Percentiles rank a stretch among this genome's conserved stretches.
phyloP scores from a whole-genome alignment of 2,888 invertebrate species.

The Clunio marinus region DNA sequence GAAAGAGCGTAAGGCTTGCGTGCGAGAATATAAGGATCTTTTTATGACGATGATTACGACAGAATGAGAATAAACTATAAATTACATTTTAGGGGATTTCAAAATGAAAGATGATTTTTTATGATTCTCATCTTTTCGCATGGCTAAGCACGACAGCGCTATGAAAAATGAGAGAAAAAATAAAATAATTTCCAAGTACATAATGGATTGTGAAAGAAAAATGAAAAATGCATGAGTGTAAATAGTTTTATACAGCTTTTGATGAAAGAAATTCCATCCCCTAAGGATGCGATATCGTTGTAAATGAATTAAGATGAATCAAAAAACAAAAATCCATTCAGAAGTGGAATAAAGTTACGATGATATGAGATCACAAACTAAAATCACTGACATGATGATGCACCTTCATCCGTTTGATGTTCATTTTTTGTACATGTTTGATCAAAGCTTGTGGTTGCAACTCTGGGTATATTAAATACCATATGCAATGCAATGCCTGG shows the following conservation, averaged over 20 bases:
- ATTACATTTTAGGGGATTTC: constrained; percentile 29
- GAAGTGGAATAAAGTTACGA: background rate
- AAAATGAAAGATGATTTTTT: background rate
- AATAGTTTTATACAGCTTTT: constrained; percentile 33
- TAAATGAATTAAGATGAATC: background rate
- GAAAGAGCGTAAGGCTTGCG: background rate
- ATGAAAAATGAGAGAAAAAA: constrained; percentile 37
- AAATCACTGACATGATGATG: background rate
- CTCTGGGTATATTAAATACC: too few species aligned
- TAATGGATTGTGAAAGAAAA: constrained; percentile 35
- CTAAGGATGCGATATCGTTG: background rate
- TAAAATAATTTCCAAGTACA: background rate
- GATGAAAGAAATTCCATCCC: background rate
- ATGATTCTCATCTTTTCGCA: constrained; percentile 22
- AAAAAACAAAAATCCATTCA: background rate
- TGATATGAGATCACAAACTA: background rate
- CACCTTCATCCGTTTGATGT: background rate
- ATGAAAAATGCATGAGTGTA: constrained; percentile 32
- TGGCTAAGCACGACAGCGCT: constrained; percentile 20
- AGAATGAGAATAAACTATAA: constrained; percentile 23
- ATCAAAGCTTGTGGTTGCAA: background rate
- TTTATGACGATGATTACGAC: constrained; percentile 14
- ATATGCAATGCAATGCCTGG: too few species aligned
- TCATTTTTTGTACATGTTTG: background rate
- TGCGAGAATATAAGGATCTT: constrained; percentile 35